Conservation (phyloP, 1,140 invertebrate species). For the Leptinotarsa texana region DNA sequence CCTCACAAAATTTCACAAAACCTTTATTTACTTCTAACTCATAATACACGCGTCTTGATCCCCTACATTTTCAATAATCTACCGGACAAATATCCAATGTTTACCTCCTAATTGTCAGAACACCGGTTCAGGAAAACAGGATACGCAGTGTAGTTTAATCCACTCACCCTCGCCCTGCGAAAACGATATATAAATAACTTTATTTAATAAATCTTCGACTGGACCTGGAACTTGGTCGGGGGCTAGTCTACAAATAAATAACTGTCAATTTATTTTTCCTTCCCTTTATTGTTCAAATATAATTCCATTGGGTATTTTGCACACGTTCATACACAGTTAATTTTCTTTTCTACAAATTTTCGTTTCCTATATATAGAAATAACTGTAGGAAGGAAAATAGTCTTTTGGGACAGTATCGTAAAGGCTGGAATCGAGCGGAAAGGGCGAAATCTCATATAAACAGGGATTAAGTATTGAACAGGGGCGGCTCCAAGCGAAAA, state of each 20-base stretch:
- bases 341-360: conserved; percentile 35
- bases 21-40: neutral
- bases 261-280: conserved; percentile 29
- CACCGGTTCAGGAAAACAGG: conserved; percentile 4
- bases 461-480: conserved; percentile 11
- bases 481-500: neutral
- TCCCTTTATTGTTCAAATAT: conserved; percentile 21
- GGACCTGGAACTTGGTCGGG: neutral
- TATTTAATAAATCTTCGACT: conserved; percentile 24
- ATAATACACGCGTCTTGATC: neutral
- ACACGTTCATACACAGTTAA: conserved; percentile 35
- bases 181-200: conserved; percentile 24
- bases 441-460: neutral
- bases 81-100: neutral
- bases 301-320: conserved; percentile 24
- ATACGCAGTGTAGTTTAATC: neutral
- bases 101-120: conserved; percentile 15
- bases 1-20: neutral
- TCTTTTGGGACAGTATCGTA: neutral
- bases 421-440: conserved; percentile 1
- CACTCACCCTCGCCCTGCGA: neutral
- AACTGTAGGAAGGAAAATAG: neutral
- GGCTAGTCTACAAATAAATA: conserved; percentile 24
- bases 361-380: conserved; percentile 12
- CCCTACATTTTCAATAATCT: conserved; percentile 1